Base-by-base conservation (phyloP, 2,888 invertebrate genomes). In the Phaedon cochleariae region DNA sequence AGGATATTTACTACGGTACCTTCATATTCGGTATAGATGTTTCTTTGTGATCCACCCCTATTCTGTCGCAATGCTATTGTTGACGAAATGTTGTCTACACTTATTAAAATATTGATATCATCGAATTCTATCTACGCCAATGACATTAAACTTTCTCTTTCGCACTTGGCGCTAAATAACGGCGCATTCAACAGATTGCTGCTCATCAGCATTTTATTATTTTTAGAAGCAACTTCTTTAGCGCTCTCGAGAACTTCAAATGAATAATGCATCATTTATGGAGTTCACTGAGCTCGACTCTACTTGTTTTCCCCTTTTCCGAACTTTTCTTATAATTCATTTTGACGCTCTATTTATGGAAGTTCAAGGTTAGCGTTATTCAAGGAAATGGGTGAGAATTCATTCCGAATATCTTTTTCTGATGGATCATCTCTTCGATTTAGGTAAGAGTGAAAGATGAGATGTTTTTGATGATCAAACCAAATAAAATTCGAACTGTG, bases 101-200 rank as follows among this genome's bases (percentile, higher is more conserved):
- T n/a, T n/a, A n/a, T n/a, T n/a, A n/a, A n/a, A n/a, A n/a, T n/a
- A n/a, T n/a, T n/a, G n/a, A n/a, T n/a, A n/a, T n/a, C n/a, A n/a
- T n/a, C n/a, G n/a, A n/a, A n/a, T n/a, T n/a, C n/a, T n/a, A 3
- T 7, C 15, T 15, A 41, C 41, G 41, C 41, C 41, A 41, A 41
- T 41, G 41, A 64, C 65, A 71, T 71, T 70, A 69, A 70, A 72
- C 68, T 68, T 70, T 68, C 70, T 63, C 68, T 66, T 64, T 64
- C 64, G 59, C 68, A 55, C 59, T 55, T 64, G 71, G 74, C 77
- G 77, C 79, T 82, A 82, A 82, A 82, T 82, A 82, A 82, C 80
- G 81, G 80, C 79, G 74, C 82, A 82, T 82, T 82, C 83, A 83
- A 83, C 83, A 83, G 83, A 82, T 82, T 82, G 82, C 81, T 78